Evolutionary conservation across 2,797 vertebrate genomes (phyloP).

Genomic region (Rhadinocentrus ornatus): DNA sequence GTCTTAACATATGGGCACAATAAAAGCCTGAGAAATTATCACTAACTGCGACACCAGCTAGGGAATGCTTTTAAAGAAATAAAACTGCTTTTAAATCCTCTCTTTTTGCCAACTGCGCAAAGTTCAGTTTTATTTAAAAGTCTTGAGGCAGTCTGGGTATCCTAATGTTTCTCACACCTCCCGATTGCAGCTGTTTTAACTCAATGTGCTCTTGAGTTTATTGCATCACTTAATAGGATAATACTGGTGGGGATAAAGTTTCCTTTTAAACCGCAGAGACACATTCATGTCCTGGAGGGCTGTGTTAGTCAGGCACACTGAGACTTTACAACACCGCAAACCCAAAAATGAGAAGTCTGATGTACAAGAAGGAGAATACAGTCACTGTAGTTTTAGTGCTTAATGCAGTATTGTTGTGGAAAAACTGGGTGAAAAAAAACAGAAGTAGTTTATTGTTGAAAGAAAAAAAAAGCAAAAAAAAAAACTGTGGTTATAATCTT

Average conservation of each 20-base stretch:
- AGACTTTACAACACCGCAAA: constrained; percentile 29
- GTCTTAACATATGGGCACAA: background rate
- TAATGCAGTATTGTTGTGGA: background rate
- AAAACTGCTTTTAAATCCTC: background rate
- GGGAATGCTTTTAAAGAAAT: constrained; percentile 12
- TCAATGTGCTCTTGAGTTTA: constrained; percentile 3
- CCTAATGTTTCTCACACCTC: constrained; percentile 13
- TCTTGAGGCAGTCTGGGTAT: background rate
- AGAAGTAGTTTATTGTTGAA: background rate
- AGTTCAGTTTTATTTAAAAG: constrained; percentile 14
- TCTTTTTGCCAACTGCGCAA: constrained; percentile 1
- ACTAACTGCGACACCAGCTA: background rate
- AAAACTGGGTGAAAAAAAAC: background rate
- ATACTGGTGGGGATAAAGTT: constrained; percentile 16
- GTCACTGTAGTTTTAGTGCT: background rate
- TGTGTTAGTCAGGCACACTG: constrained; percentile 26
- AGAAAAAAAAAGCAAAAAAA: background rate
- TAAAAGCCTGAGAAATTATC: constrained; percentile 10
- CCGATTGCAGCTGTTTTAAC: constrained; percentile 10
- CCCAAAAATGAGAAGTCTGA: constrained; percentile 1
- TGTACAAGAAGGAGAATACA: background rate
- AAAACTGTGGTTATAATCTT: background rate
- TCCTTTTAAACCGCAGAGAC: constrained; percentile 40
- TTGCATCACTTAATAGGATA: constrained; percentile 17
- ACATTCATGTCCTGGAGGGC: constrained; percentile 19